Percentiles rank a stretch among this genome's conserved stretches.
These are phyloP conservation scores for Esox masquinongy DNA, from an alignment of 2,797 vertebrate species.

Conservation along the genomic window DNA sequence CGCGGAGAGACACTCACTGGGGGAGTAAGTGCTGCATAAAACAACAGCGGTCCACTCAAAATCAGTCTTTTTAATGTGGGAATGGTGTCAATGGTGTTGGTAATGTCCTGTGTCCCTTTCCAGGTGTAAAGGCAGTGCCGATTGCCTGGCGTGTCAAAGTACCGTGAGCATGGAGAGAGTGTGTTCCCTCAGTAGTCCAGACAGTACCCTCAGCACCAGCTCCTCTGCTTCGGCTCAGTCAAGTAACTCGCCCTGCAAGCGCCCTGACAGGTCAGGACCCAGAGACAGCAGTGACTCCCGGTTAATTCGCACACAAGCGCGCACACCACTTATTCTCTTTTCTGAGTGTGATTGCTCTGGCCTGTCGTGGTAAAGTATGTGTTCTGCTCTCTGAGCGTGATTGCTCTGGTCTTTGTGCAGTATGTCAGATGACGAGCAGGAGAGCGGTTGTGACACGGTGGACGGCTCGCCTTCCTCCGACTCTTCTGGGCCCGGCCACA, in stretches of 20 bases:
- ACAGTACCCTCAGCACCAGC: constrained; percentile 95
- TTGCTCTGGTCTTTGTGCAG: constrained; percentile 62
- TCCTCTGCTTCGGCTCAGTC: constrained; percentile 88
- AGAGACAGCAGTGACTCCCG: neutral
- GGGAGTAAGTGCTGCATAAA: constrained; percentile 81
- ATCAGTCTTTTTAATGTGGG: neutral
- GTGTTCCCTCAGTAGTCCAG: constrained; percentile 95
- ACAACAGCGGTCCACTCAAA: neutral
- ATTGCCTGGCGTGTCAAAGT: constrained; percentile 96
- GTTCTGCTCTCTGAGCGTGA: constrained; percentile 9
- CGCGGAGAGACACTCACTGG: constrained; percentile 78
- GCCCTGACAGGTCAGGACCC: constrained; percentile 85
- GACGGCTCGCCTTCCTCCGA: constrained; percentile 90
- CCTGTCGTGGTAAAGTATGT: neutral
- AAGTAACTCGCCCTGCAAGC: constrained; percentile 92
- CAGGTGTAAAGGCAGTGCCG: constrained; percentile 92
- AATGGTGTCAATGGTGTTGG: no score
- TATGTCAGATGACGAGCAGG: constrained; percentile 95
- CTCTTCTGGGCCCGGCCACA: constrained; percentile 83
- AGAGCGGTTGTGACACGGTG: constrained; percentile 95
- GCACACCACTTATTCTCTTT: neutral
- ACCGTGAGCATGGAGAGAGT: constrained; percentile 94
- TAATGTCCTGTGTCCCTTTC: no score
- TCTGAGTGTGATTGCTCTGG: neutral
- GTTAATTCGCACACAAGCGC: neutral